Percentiles rank a stretch among this genome's conserved stretches.
phyloP scores from a whole-genome alignment of 2,113 vertebrate species.

The Corynorhinus townsendii region DNA sequence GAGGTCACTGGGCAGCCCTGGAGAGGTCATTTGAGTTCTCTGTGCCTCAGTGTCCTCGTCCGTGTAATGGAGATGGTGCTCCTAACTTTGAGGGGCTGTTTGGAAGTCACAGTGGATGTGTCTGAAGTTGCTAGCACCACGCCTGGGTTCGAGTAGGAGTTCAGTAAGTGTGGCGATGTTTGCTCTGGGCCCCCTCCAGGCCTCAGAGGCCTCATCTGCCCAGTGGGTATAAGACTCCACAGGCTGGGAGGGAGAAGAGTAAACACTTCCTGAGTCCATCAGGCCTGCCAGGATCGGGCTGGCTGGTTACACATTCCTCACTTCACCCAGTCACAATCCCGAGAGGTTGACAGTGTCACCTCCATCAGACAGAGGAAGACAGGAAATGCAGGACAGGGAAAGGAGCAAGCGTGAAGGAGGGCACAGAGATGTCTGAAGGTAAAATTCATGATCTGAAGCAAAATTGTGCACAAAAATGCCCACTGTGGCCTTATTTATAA shows the following conservation, averaged over 20 bases:
- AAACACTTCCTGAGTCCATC: rapidly evolving
- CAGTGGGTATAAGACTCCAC: neutral
- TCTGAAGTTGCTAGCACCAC: neutral
- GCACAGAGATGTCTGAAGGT: neutral
- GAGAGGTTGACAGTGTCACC: rapidly evolving
- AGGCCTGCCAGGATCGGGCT: neutral
- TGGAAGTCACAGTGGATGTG: neutral
- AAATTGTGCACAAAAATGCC: neutral
- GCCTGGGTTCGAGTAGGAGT: neutral
- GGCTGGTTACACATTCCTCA: neutral
- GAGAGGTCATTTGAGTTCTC: neutral
- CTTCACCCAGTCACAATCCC: neutral
- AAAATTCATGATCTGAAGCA: neutral
- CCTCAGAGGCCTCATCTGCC: neutral
- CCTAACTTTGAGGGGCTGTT: neutral
- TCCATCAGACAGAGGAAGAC: neutral
- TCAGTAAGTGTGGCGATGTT: neutral
- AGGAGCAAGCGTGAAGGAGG: neutral
- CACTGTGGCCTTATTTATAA: neutral
- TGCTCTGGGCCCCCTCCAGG: neutral
- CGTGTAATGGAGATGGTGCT: neutral
- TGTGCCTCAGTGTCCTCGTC: neutral
- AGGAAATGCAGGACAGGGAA: neutral
- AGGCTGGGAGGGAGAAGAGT: neutral
- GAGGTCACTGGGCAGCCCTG: neutral